Base-by-base conservation (phyloP, 2,797 vertebrate species). In the Chloroceryle amazona region DNA sequence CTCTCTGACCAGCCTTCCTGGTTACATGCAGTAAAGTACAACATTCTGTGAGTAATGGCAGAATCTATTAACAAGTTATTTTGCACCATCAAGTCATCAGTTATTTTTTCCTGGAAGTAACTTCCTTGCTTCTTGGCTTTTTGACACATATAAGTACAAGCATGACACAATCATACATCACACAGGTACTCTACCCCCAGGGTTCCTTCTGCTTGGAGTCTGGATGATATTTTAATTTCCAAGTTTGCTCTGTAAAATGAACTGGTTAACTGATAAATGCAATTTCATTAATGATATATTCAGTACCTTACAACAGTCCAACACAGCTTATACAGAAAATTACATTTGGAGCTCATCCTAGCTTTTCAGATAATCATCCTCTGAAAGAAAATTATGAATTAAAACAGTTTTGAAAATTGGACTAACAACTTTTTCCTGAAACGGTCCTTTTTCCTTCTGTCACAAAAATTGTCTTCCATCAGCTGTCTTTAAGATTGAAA, bases 211-310 rank as follows among this genome's bases (percentile, higher is more conserved):
- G 57, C 83, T 90, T 47, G 54, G 29, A 91, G 25, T 35, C 81
- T 57, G 37, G 57, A 65, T 16, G 37, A 9, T n/a, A 51, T 54
- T 68, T 87, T 88, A 41, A 76, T 71, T 93, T 89, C 55, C 71
- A 85, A 35, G 76, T 61, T 90, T 1, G 2, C 33, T 80, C 83
- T 96, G 88, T 65, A 93, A 95, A 84, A 94, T 67, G 70, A 93
- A 78, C 41, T 82, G 37, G 19, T 89, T 89, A 95, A 71, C 51
- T 39, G 35, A 86, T 10, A 89, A 35, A 9, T 58, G 61, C 10
- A 52, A 17, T 61, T 80, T 89, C 35, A 60, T 81, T 93, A 90
- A 86, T 62, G n/a, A 86, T 35, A 73, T 6, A 75, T 70, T 93
- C 80, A 91, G 51, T 70, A 76, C 26, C 62, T 83, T 62, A 57